Base-by-base conservation (phyloP, 1,140 invertebrate species). In the Brevipalpus yothersi region DNA sequence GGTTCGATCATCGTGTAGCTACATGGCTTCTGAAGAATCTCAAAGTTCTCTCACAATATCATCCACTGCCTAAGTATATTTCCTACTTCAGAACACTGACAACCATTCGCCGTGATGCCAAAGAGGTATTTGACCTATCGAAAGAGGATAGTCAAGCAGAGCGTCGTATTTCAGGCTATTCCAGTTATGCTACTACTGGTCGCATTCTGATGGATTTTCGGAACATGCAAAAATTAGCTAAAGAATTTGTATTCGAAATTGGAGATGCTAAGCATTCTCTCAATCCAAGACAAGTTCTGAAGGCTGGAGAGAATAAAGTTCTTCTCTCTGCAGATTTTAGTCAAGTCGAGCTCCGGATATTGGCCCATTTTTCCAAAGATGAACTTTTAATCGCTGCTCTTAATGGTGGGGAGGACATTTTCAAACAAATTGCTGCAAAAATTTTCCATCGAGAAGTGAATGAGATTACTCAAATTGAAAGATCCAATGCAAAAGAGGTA, bases 301-400 rank as follows among this genome's bases (percentile, higher is more conserved):
- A 61, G 21, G 45, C 63, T 4, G 47, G 53, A 31, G 19, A 54
- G 65, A 77, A 72, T 58, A 70, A 69, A 41, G 60, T 74, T 15
- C 72, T 96, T 17, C 67, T 98, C 15, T 84, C 90, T 12, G 90
- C 88, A 0, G 93, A 97, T 73, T 97, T 92, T 72, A 91, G 86
- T 67, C 93, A 97, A 71, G 71, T 97, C 55, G 94, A 98, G 72
- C 77, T 98, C 66, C 75, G 93, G 63, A 80, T 97, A 61, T 75
- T 97, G 63, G 85, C 92, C 19, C 88, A 96, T 71, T 78, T 93
- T 62, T 87, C 85, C 12, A 70, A 78, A 64, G 93, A 97, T 73
- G 57, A 69, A n/a, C 74, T 77, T 41, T 70, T 96, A 12, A 72
- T 78, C 39, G 69, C 73, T 42, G 80, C 85, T 49, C 78, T 95